Evolutionary conservation across 2,113 vertebrate genomes (phyloP).

Genomic region (Leiothrix lutea): DNA sequence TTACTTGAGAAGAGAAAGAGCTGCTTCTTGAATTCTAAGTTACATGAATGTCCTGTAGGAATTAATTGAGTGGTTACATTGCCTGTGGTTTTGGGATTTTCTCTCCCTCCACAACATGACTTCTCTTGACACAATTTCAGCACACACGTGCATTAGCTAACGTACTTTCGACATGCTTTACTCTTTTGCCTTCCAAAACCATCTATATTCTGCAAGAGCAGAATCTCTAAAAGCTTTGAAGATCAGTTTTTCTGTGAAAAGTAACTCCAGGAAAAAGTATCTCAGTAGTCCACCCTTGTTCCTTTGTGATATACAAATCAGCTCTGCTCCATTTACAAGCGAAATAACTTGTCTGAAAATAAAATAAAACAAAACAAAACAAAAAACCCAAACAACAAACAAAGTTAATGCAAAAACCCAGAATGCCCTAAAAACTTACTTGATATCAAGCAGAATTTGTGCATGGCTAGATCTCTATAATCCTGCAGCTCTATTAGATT

Average conservation of each 20-base stretch:
- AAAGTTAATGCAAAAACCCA: fast-evolving
- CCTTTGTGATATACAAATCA: background rate
- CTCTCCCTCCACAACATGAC: background rate
- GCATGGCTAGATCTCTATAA: background rate
- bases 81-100: background rate
- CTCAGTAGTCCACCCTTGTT: background rate
- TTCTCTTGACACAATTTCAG: background rate
- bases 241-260: background rate
- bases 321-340: background rate
- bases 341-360: background rate
- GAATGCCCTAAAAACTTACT: background rate
- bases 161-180: fast-evolving
- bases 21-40: background rate
- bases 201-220: background rate
- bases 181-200: background rate
- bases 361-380: fast-evolving
- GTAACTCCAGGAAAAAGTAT: background rate
- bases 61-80: background rate
- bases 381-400: background rate
- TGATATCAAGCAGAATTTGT: background rate
- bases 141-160: background rate
- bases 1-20: background rate
- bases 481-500: background rate
- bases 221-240: background rate
- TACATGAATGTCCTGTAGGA: background rate